Percentiles rank a stretch among this genome's conserved stretches.
phyloP scores from a whole-genome alignment of 2,113 vertebrate species.

The Nyctibius bracteatus region DNA sequence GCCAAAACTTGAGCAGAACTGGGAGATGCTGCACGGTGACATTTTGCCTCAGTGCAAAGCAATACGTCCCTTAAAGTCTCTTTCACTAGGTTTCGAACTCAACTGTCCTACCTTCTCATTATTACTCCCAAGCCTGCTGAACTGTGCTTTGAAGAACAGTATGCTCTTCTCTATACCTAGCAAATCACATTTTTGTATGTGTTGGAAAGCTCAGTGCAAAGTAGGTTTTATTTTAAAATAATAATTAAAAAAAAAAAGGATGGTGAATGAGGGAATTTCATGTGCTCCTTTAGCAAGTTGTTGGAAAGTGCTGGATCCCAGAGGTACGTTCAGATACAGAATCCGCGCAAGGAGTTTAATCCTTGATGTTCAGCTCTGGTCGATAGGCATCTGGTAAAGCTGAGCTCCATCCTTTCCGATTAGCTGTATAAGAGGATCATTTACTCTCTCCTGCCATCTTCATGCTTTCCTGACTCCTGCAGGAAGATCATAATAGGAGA shows the following conservation, averaged over 20 bases:
- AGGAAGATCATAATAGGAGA: background rate
- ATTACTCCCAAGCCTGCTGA: background rate
- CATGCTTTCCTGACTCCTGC: background rate
- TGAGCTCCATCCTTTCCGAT: background rate
- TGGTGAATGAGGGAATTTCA: background rate
- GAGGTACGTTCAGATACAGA: background rate
- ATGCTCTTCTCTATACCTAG: background rate
- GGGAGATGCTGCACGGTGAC: background rate
- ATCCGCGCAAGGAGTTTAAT: background rate
- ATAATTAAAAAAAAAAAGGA: too few relatives aligned
- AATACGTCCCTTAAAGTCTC: background rate
- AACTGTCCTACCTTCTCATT: background rate
- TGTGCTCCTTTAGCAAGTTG: background rate
- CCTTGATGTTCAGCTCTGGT: background rate
- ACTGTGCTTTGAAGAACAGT: background rate
- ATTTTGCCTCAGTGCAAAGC: background rate
- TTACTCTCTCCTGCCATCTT: background rate
- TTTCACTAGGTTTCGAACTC: background rate
- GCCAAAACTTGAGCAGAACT: background rate
- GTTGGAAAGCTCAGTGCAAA: background rate
- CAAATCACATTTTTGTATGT: background rate
- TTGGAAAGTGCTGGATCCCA: background rate
- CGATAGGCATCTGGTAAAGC: background rate
- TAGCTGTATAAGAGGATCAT: background rate
- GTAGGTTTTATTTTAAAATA: background rate